Percentiles rank a stretch among this genome's conserved stretches.
Conservation (phyloP, 2,113 vertebrate species). For the Ceratotherium simum region DNA sequence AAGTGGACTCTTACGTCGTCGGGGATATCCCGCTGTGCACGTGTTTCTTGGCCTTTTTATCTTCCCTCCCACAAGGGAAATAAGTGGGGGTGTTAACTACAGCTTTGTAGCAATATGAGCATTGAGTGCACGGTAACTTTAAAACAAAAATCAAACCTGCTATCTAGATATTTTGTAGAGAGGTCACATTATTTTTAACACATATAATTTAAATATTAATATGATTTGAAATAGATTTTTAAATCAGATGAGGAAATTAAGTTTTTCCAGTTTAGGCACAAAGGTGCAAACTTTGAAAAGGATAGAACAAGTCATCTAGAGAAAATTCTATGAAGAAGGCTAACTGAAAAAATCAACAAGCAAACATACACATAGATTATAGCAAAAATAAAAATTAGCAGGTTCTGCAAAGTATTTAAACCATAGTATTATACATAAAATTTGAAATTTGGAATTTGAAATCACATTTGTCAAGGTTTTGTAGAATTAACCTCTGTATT, state of each 20-base stretch:
- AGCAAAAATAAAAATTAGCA: neutral
- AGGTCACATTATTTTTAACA: neutral
- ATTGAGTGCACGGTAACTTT: neutral
- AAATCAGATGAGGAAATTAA: neutral
- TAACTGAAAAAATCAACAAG: neutral
- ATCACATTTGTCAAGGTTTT: neutral
- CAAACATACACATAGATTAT: neutral
- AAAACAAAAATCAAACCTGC: neutral
- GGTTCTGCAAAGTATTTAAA: neutral
- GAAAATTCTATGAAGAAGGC: constrained; percentile 1
- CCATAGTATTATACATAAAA: neutral
- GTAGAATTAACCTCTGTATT: neutral
- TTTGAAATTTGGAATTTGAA: constrained; percentile 47
- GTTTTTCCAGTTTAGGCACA: neutral
- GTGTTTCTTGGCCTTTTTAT: neutral
- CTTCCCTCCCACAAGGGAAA: neutral
- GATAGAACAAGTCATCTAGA: neutral
- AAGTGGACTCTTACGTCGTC: neutral
- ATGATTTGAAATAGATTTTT: constrained; percentile 39
- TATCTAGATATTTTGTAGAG: neutral
- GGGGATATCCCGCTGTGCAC: neutral
- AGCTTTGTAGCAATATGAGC: neutral
- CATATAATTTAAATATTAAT: neutral
- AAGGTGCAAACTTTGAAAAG: neutral
- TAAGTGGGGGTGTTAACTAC: neutral